Base-by-base conservation (phyloP, 2,113 vertebrate genomes). In the Pan paniscus region DNA sequence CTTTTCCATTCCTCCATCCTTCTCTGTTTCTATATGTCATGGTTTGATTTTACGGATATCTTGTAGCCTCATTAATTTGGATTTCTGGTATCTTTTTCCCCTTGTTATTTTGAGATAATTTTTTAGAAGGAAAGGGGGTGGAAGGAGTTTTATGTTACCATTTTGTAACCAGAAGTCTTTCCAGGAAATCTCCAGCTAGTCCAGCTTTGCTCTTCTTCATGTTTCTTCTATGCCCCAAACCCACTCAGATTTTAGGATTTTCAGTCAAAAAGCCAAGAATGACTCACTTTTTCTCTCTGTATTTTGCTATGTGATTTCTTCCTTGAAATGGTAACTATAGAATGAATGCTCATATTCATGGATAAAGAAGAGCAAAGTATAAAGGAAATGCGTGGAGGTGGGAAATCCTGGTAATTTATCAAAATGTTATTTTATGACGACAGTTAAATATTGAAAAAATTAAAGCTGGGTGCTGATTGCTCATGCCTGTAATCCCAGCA, bases 91-190 rank as follows among this genome's bases (percentile, higher is more conserved):
- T 38, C 89, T 83, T 89, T 18, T 22, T 27, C 32, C 78, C 3
- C 18, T 76, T 96, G 76, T 83, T 90, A 90, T 82, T 90, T 79
- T 46, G 75, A 75, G 52, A 17, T 94, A 50, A n/a, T 27, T 94
- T 89, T 72, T 93, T 83, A 73, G 68, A 91, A 48, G 64, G 16
- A 85, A 92, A 64, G 46, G 0, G 38, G 11, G 14, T 64, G 27
- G 89, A 35, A 94, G 70, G 86, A 59, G 59, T 78, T 92, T 64
- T 59, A 30, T 30, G 38, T 43, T 89, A 67, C 48, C 30, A 30
- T 79, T 72, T 72, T 79, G 70, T 75, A 90, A 86, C 46, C 59
- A 75, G 52, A 59, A 79, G 23, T n/a, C n/a, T 90, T 78, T 72
- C 70, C 22, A 57, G 80, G 13, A 83, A 94, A 61, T 68, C 46